A percentile compares a stretch with the other conserved stretches of the same genome.
Conservation (phyloP, 2,113 vertebrate genomes). For the Festucalex cinctus region DNA sequence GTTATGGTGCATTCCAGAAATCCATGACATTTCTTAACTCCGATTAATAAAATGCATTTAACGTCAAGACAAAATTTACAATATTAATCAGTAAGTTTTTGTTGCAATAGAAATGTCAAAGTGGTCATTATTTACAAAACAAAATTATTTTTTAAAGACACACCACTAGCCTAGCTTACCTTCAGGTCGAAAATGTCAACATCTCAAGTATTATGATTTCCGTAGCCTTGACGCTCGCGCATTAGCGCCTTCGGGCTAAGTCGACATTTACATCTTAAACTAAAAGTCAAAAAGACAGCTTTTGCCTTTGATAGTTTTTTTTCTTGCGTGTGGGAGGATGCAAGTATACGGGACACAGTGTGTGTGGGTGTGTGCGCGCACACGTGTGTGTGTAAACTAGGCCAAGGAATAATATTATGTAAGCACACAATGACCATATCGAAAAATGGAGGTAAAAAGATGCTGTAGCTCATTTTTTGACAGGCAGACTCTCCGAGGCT, state of each 20-base stretch:
- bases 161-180: too few species aligned
- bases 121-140: too few species aligned
- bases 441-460: neutral
- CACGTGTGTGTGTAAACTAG: slow-evolving; percentile 27
- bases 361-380: neutral
- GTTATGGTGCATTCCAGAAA: too few species aligned
- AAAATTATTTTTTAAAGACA: too few species aligned
- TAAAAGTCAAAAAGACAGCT: neutral
- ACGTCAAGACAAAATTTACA: too few species aligned
- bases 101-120: too few species aligned
- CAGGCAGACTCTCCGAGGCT: neutral
- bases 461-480: neutral
- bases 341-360: neutral
- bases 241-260: neutral
- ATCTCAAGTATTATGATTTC: too few species aligned
- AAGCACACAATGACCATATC: slow-evolving; percentile 14
- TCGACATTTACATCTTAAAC: neutral
- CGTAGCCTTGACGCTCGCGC: too few species aligned
- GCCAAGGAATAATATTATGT: slow-evolving; percentile 12
- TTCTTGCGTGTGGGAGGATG: neutral
- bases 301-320: neutral
- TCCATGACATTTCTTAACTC: too few species aligned
- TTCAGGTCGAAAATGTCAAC: too few species aligned
- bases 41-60: too few species aligned
- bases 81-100: too few species aligned